These are phyloP conservation scores for Atta texana DNA, from an alignment of 1,140 invertebrate species.

Conservation along the genomic window DNA sequence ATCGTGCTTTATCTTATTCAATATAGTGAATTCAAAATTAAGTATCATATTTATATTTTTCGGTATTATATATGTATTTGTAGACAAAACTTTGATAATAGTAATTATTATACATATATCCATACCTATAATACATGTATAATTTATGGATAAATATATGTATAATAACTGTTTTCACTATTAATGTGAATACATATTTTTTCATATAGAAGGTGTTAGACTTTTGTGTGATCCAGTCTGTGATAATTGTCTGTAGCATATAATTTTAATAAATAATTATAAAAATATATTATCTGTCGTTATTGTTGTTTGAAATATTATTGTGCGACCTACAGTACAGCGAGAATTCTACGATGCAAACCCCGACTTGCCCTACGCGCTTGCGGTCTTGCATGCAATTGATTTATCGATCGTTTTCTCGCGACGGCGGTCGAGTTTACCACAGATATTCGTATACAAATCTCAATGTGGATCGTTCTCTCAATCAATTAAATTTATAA, in stretches of 20 bases:
- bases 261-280: background rate
- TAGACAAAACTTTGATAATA: background rate
- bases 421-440: constrained; percentile 62
- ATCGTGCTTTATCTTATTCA: background rate
- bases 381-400: constrained; percentile 70
- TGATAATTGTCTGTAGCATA: background rate
- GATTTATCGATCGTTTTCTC: constrained; percentile 75
- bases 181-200: background rate
- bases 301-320: constrained; percentile 9
- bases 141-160: background rate
- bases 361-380: constrained; percentile 53
- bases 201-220: background rate
- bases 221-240: background rate
- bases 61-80: background rate
- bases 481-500: constrained; percentile 12
- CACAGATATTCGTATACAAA: constrained; percentile 69
- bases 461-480: constrained; percentile 65
- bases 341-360: constrained; percentile 47
- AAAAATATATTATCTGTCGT: constrained; percentile 20
- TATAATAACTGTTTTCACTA: background rate
- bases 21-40: constrained; percentile 1
- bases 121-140: background rate
- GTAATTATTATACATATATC: no score
- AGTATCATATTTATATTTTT: background rate
- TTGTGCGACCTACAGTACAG: constrained; percentile 30